phyloP scores from a whole-genome alignment of 2,797 vertebrate genomes.

The Acrocephalus scirpaceus region DNA sequence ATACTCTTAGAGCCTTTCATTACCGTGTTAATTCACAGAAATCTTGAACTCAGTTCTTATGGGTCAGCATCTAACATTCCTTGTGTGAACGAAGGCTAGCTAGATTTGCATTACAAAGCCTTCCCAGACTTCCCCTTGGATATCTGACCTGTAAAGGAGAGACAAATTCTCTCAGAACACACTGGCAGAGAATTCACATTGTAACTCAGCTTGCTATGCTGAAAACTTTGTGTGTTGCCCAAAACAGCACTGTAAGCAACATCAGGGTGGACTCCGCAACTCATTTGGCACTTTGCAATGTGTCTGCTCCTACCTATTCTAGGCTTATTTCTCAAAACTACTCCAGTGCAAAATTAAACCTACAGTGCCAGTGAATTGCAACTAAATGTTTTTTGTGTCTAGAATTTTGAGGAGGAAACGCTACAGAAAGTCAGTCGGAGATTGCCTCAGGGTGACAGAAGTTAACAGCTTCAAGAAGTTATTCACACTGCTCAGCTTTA shows the following conservation, averaged over 20 bases:
- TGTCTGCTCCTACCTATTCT: neutral
- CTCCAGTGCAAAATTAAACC: neutral
- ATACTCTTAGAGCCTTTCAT: neutral
- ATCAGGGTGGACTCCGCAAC: neutral
- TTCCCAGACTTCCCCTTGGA: slow-evolving; percentile 20
- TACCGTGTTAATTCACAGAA: slow-evolving; percentile 5
- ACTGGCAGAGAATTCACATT: neutral
- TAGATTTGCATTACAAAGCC: slow-evolving; percentile 58
- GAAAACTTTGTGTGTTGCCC: neutral
- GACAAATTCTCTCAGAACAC: slow-evolving; percentile 10
- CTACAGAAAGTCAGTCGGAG: neutral
- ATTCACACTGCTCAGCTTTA: neutral
- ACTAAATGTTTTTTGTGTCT: neutral
- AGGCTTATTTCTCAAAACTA: neutral
- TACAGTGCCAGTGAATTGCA: neutral
- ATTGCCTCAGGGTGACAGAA: neutral
- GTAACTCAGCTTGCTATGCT: neutral
- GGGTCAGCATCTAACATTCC: slow-evolving; percentile 52
- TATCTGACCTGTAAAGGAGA: slow-evolving; percentile 50
- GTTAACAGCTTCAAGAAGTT: neutral
- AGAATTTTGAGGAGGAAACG: neutral
- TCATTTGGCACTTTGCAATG: neutral
- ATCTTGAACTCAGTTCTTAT: slow-evolving; percentile 50
- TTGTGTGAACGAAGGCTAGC: neutral
- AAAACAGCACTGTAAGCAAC: neutral